These are phyloP conservation scores for Cepaea hortensis DNA, from an alignment of 2,888 invertebrate genomes.

Conservation along the genomic window DNA sequence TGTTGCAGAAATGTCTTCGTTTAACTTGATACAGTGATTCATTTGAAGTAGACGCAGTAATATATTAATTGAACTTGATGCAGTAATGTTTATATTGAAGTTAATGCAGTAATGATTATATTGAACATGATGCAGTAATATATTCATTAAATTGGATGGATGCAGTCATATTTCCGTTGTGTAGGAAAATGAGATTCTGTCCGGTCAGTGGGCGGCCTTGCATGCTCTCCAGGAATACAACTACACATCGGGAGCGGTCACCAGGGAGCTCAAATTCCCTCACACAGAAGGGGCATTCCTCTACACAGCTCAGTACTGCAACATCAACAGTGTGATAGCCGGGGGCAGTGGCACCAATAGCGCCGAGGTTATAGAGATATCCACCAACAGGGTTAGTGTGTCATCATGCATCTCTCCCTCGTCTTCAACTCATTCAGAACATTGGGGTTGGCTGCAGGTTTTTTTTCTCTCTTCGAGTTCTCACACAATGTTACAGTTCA, in stretches of 20 bases:
- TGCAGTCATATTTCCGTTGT: neutral
- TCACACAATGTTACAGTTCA: too few relatives aligned
- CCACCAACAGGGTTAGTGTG: constrained; percentile 60
- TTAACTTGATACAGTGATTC: too few relatives aligned
- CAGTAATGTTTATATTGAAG: too few relatives aligned
- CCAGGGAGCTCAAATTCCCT: constrained; percentile 64
- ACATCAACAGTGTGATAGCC: constrained; percentile 68
- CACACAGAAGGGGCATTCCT: constrained; percentile 68
- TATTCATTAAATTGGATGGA: too few relatives aligned
- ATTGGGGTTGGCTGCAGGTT: too few relatives aligned
- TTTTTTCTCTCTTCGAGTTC: too few relatives aligned
- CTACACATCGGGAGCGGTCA: constrained; percentile 61
- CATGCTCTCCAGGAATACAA: constrained; percentile 71
- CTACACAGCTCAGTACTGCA: constrained; percentile 72
- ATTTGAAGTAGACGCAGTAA: too few relatives aligned
- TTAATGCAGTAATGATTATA: too few relatives aligned
- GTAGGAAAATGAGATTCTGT: constrained; percentile 64
- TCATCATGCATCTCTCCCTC: neutral
- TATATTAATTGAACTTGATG: too few relatives aligned
- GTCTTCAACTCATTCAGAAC: neutral
- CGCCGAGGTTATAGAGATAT: constrained; percentile 67
- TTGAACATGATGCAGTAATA: too few relatives aligned
- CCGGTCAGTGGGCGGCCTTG: constrained; percentile 68
- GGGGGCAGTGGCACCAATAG: constrained; percentile 74
- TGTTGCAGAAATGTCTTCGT: too few relatives aligned